Conservation (phyloP, 2,113 vertebrate genomes). For the Pleuronectes platessa region DNA sequence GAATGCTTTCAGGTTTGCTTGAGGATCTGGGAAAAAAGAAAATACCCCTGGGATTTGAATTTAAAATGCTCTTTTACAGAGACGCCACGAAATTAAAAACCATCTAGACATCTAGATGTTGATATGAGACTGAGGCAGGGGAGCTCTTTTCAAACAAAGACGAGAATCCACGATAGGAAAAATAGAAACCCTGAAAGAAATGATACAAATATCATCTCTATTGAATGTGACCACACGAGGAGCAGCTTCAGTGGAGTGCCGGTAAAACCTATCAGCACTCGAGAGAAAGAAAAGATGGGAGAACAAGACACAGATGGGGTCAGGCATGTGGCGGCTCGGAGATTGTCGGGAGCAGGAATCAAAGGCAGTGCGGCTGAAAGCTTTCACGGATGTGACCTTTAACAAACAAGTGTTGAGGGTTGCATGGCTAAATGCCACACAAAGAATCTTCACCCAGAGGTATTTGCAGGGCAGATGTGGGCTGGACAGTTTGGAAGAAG, state of each 20-base stretch:
- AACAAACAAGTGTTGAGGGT: constrained; percentile 29
- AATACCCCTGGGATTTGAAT: constrained; percentile 7
- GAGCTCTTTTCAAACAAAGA: no score
- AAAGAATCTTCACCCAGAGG: neutral
- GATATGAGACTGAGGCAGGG: no score
- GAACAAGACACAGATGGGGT: neutral
- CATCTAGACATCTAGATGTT: no score
- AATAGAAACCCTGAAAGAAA: no score
- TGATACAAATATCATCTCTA: neutral
- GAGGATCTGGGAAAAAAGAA: neutral
- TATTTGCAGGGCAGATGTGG: constrained; percentile 2
- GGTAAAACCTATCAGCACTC: neutral
- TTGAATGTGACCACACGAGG: neutral
- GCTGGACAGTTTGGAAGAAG: neutral
- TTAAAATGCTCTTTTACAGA: neutral
- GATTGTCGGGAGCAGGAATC: constrained; percentile 2
- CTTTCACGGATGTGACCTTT: constrained; percentile 67
- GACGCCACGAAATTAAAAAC: constrained; percentile 1
- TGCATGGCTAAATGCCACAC: constrained; percentile 32
- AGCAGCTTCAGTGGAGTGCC: neutral
- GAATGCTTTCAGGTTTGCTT: constrained; percentile 6
- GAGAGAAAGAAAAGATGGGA: neutral
- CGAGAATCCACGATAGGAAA: no score
- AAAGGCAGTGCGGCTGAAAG: constrained; percentile 26
- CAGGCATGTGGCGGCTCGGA: constrained; percentile 5